phyloP scores from a whole-genome alignment of 2,113 vertebrate genomes.

The Limanda limanda region DNA sequence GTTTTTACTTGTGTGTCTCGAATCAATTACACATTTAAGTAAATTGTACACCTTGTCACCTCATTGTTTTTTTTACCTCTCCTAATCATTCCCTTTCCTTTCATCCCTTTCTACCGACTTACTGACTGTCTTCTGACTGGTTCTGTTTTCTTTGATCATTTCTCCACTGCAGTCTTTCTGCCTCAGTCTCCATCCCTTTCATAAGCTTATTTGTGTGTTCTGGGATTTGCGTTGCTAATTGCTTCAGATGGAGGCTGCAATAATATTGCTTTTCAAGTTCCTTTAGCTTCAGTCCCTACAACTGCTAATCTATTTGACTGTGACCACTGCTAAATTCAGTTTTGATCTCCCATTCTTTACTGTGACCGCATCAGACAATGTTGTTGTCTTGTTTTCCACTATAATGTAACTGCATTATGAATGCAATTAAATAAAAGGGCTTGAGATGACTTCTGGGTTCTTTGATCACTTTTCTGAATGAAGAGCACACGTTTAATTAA shows the following conservation, averaged over 20 bases:
- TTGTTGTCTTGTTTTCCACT: not conserved
- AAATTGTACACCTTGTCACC: not conserved
- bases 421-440: constrained; percentile 11
- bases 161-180: not conserved
- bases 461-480: constrained; percentile 31
- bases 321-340: constrained; percentile 7
- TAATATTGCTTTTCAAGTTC: not conserved
- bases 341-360: constrained; percentile 19
- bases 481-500: constrained; percentile 16
- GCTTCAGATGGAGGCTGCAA: constrained; percentile 10
- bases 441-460: constrained; percentile 18
- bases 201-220: constrained; percentile 20
- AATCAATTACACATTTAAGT: not conserved
- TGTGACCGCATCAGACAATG: not conserved
- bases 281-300: constrained; percentile 8
- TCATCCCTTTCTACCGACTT: not conserved
- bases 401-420: constrained; percentile 3
- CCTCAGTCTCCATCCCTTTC: not conserved
- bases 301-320: constrained; percentile 9
- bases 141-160: constrained; percentile 11
- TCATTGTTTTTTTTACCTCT: not conserved
- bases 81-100: not conserved
- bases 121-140: not conserved
- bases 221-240: constrained; percentile 17
- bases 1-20: not conserved